A percentile compares a stretch with the other conserved stretches of the same genome.
Evolutionary conservation across 2,888 invertebrate species (phyloP).

Genomic region (Nomada flava): DNA sequence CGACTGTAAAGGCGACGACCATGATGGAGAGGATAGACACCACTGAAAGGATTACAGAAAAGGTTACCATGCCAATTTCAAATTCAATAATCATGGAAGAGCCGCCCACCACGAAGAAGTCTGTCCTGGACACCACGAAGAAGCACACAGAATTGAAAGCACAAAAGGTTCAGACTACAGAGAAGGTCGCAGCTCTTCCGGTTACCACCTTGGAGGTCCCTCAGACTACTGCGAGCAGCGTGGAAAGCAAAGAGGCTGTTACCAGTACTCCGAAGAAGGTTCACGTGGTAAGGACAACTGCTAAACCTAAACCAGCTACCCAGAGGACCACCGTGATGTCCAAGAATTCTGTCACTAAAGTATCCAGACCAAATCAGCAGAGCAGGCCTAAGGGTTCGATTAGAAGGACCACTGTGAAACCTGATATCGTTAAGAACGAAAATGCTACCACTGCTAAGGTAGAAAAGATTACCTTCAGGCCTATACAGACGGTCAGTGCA

Average conservation of each 20-base stretch:
- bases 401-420: constrained; percentile 60
- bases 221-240: constrained; percentile 19
- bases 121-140: constrained; percentile 62
- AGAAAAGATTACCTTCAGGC: constrained; percentile 82
- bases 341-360: constrained; percentile 40
- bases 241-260: constrained; percentile 34
- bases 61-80: constrained; percentile 82
- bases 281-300: constrained; percentile 52
- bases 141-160: constrained; percentile 34
- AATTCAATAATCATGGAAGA: constrained; percentile 82
- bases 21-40: constrained; percentile 75
- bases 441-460: constrained; percentile 74
- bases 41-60: constrained; percentile 83
- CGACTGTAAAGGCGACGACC: constrained; percentile 63
- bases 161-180: constrained; percentile 30
- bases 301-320: constrained; percentile 55
- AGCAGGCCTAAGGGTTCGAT: constrained; percentile 50
- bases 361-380: constrained; percentile 42
- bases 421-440: constrained; percentile 64
- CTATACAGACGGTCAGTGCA: constrained; percentile 73
- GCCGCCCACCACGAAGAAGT: constrained; percentile 60
- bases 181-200: constrained; percentile 31
- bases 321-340: constrained; percentile 40
- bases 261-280: constrained; percentile 50
- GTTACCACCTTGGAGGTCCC: constrained; percentile 48